Conservation (phyloP, 2,797 vertebrate genomes). For the Lates japonicus region DNA sequence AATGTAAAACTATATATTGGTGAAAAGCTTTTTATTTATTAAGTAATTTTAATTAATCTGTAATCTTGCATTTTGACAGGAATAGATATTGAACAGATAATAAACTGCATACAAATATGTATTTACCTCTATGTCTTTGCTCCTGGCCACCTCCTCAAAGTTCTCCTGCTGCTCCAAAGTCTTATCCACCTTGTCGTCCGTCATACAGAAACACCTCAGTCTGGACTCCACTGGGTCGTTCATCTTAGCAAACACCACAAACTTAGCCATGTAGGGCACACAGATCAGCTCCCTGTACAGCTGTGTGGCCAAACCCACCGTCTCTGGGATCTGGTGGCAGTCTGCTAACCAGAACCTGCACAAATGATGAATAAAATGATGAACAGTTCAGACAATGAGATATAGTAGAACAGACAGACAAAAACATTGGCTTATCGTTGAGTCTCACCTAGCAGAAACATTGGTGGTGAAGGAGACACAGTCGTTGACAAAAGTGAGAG, state of each 20-base stretch:
- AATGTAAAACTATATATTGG: not conserved
- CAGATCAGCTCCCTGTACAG: constrained; percentile 99
- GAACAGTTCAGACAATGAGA: not conserved
- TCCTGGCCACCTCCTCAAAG: constrained; percentile 98
- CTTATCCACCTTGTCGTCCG: constrained; percentile 99
- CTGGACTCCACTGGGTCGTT: constrained; percentile 96
- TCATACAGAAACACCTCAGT: constrained; percentile 99
- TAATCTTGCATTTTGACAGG: not conserved
- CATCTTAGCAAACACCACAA: constrained; percentile 99
- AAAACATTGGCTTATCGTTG: not conserved
- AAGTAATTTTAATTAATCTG: no score
- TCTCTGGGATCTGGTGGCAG: constrained; percentile 98
- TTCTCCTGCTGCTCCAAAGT: constrained; percentile 99
- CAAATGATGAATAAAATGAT: not conserved
- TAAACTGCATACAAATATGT: not conserved
- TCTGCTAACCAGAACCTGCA: constrained; percentile 98
- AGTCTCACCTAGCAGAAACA: constrained; percentile 94
- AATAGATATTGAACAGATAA: not conserved
- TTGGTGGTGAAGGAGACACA: constrained; percentile 99
- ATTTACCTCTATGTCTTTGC: constrained; percentile 98
- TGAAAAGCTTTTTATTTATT: not conserved
- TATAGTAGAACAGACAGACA: not conserved
- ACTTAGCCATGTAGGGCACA: constrained; percentile 99
- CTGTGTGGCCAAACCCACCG: constrained; percentile 94
- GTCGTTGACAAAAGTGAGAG: constrained; percentile 95